Evolutionary conservation across 2,888 invertebrate species (phyloP), one percentile per base, ranked within the genome.

Genomic region (Octonoba sinensis): DNA sequence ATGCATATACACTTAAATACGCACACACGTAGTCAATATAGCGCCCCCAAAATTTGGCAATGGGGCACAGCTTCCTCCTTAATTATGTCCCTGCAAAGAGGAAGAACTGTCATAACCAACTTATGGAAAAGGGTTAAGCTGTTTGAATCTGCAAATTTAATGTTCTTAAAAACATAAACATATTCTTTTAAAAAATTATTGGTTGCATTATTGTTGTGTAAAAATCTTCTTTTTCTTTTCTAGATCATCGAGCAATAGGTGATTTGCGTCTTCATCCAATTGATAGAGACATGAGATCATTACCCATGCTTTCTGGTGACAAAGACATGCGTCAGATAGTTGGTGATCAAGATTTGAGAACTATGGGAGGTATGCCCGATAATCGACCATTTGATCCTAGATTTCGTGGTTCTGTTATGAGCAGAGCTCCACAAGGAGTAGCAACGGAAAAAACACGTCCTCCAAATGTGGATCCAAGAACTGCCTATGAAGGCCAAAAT

Each of bases 311-410:
- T 0, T 27, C 84, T 46, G 73, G 69, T n/a, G 86, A 86, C 44
- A 83, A 85, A 59, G 84, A 84, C 18, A 70, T 84, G 67, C 84
- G 86, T 56, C 86, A 86, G 76, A 75, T 82, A n/a, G 59, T 84
- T 59, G 69, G 82, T 13, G 84, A 85, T 78, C 74, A 74, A 36
- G 83, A 84, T 62, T 56, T 82, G 59, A 46, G 84, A 27, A 49
- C 27, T 6, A 60, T 79, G 57, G 16, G 6, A 24, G 62, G 83
- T 54, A 95, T 95, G 13, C 13, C 73, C 13, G 71, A 83, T 66
- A 78, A 59, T 57, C 77, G 70, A 36, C 67, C 84, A 24, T 72
- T 81, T 60, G 84, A 83, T 67, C 84, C 84, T 8, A 70, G 83
- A 54, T 72, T 81, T 36, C 74, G 78, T 15, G 22, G 20, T 36